Conservation (phyloP, 1,140 invertebrate species). For the Thaumetopoea pityocampa region DNA sequence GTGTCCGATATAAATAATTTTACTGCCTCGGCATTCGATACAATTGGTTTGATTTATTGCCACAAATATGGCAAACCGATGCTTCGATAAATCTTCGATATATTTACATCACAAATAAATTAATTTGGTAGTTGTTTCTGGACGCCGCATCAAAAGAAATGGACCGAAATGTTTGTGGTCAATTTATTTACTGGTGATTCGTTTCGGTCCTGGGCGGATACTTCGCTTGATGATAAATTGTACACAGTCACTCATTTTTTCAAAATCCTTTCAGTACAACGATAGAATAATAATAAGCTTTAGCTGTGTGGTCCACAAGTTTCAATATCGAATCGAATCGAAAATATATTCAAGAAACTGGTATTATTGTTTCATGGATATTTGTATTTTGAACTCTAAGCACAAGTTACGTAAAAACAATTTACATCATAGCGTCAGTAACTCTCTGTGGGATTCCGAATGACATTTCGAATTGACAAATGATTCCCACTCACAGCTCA, state of each 20-base stretch:
- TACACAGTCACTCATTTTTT: conserved; percentile 54
- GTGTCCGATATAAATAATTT: no score
- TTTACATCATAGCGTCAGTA: conserved; percentile 29
- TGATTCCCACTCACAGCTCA: conserved; percentile 59
- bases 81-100: conserved; percentile 22
- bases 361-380: conserved; percentile 4
- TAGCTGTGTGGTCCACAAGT: no score
- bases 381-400: conserved; percentile 36
- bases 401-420: conserved; percentile 9
- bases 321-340: no score
- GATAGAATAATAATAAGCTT: no score
- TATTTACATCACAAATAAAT: conserved; percentile 34
- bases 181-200: conserved; percentile 70
- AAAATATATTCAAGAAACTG: no score
- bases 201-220: conserved; percentile 68
- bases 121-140: conserved; percentile 28
- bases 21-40: no score
- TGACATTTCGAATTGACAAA: conserved; percentile 66
- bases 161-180: conserved; percentile 57
- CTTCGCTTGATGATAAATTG: conserved; percentile 68
- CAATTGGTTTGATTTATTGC: conserved; percentile 14
- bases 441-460: conserved; percentile 41
- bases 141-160: conserved; percentile 46
- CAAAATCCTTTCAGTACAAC: conserved; percentile 1
- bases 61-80: conserved; percentile 20